Base-by-base conservation (phyloP, 2,113 vertebrate species). In the Willisornis vidua region DNA sequence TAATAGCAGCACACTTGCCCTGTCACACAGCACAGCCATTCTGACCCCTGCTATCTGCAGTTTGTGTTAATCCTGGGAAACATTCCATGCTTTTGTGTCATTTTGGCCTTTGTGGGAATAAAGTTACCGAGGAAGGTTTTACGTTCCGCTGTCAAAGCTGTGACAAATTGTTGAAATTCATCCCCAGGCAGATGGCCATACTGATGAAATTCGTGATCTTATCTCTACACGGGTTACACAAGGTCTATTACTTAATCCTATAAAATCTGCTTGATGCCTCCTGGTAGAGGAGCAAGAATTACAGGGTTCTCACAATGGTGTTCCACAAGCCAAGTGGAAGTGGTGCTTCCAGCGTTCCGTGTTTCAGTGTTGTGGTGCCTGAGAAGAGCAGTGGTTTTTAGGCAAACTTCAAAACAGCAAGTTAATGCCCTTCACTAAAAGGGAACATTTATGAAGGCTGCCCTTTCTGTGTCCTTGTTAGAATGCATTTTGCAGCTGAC, bases 351-450 rank as follows among this genome's bases (percentile, higher is more conserved):
- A 39, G 39, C 39, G 39, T 39, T 39, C 39, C 39, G 28, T 6
- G 25, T 19, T 83, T 61, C 19, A 82, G 43, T 48, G 28, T 16
- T 59, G 33, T 1, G 0, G 7, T 33, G 8, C 1, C 0, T 33
- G 39, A 49, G 45, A 70, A 90, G 28, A n/a, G 68, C 16, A 5
- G 28, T 33, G 63, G 12, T 4, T 61, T 72, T 61, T 48, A 35
- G 25, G 10, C 14, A n/a, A 20, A 65, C 24, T 65, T 76, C 31
- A 54, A 20, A 55, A 54, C 14, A 87, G 62, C n/a, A 79, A 57
- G 23, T 85, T 70, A 37, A 70, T 4, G 3, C 54, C 23, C 37
- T 61, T 91, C 17, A 43, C 19, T 93, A 45, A 49, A 58, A 82
- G 23, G 10, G 33, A 51, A n/a, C 7, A 5, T 5, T 6, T 81